Percentiles rank a stretch among this genome's conserved stretches.
These are phyloP conservation scores for Troides aeacus DNA, from an alignment of 2,888 invertebrate species.

Conservation along the genomic window DNA sequence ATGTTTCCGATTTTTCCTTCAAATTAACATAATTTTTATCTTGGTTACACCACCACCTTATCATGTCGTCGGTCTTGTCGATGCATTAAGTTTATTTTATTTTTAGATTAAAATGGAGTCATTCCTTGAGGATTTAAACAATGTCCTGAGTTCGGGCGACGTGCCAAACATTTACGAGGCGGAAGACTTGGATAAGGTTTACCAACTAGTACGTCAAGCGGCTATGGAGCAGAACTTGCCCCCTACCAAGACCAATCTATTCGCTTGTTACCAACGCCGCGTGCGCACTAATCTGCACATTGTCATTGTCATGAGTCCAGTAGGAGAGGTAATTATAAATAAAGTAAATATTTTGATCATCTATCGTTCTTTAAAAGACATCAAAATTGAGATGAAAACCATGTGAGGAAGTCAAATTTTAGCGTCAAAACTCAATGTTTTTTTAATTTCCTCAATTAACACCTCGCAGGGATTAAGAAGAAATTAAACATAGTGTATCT, in stretches of 20 bases:
- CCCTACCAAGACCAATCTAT: slow-evolving; percentile 91
- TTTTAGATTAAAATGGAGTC: slow-evolving; percentile 90
- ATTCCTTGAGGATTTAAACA: slow-evolving; percentile 93
- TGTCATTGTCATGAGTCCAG: slow-evolving; percentile 87
- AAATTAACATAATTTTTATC: no score
- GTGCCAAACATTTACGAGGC: slow-evolving; percentile 92
- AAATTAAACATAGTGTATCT: no score
- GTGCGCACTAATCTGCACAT: slow-evolving; percentile 91
- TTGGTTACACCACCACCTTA: no score
- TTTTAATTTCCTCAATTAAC: no score
- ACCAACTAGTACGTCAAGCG: slow-evolving; percentile 85
- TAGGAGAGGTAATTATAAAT: slow-evolving; percentile 82
- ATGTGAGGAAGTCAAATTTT: no score
- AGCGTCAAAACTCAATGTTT: no score
- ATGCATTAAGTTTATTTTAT: no score
- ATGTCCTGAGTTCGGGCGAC: slow-evolving; percentile 92
- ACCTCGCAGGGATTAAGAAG: no score
- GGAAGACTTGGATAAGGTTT: slow-evolving; percentile 89
- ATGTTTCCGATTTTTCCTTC: no score
- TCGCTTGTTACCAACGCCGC: slow-evolving; percentile 88
- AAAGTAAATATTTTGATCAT: background rate
- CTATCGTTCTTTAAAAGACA: no score
- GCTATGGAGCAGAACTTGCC: slow-evolving; percentile 87
- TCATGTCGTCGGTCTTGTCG: no score
- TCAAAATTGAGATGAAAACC: no score